Base-by-base conservation (phyloP, 2,888 invertebrate genomes). In the Cantharis rufa region DNA sequence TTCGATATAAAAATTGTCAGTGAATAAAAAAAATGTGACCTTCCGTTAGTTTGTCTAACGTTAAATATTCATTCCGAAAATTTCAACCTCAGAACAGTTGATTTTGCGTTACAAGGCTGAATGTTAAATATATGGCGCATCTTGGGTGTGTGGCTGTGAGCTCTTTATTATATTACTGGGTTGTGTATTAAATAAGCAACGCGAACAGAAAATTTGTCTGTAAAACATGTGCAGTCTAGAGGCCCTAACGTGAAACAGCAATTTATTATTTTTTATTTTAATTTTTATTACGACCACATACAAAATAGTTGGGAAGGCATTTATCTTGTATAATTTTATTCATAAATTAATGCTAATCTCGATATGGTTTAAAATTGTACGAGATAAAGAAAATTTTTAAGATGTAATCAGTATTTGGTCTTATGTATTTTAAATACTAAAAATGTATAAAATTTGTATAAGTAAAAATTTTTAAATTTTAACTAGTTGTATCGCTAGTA, bases 71-170 rank as follows among this genome's bases (percentile, higher is more conserved):
- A 81, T 81, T 81, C 81, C 81, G 80, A 78, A 73, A 72, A 77
- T 68, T 74, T 75, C 75, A 72, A 71, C 76, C 72, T 68, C 64
- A 78, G 74, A 78, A 68, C 70, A 72, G 70, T 78, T 78, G 72
- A 75, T 78, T 75, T 48, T 78, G 75, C 78, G 71, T 74, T 75
- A 84, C 85, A 86, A 87, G 86, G 86, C 86, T 86, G 85, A 85
- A 84, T 84, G 82, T 84, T 80, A 81, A 80, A 80, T 72, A 61
- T 80, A 81, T 84, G 85, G 85, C 84, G 85, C 85, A 86, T 86
- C 85, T 84, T 86, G 84, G 85, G 86, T 86, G 86, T 86, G 86
- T 87, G 87, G 87, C 87, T 87, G 87, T 87, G 87, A 87, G 86
- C 84, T 85, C 83, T 83, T 84, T 84, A 83, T 82, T 78, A 79